phyloP scores from a whole-genome alignment of 2,888 invertebrate species.

The Thelaira solivaga region DNA sequence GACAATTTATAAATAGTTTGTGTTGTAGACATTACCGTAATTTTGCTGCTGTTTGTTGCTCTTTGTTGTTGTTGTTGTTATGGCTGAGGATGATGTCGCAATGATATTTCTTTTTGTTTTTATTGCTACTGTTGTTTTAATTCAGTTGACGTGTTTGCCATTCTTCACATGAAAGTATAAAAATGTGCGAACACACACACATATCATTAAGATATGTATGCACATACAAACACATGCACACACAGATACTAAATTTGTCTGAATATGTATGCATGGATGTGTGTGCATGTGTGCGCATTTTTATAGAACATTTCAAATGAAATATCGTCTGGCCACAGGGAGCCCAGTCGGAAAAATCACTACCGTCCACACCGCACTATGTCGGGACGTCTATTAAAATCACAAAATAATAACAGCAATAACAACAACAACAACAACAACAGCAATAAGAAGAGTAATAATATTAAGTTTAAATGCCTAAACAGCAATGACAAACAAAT shows the following conservation, averaged over 20 bases:
- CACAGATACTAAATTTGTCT: slow-evolving; percentile 4
- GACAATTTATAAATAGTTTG: slow-evolving; percentile 64
- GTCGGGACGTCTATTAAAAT: slow-evolving; percentile 64
- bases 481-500: slow-evolving; percentile 60
- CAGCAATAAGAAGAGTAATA: slow-evolving; percentile 11
- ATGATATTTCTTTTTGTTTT: slow-evolving; percentile 38
- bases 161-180: slow-evolving; percentile 42
- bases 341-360: slow-evolving; percentile 62
- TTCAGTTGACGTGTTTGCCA: slow-evolving; percentile 54
- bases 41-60: slow-evolving; percentile 28
- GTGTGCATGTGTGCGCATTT: slow-evolving; percentile 28
- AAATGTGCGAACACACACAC: slow-evolving; percentile 16
- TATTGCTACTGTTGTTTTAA: slow-evolving; percentile 42
- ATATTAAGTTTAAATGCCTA: slow-evolving; percentile 57
- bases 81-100: slow-evolving; percentile 56
- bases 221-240: neutral
- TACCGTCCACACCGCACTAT: slow-evolving; percentile 66
- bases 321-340: slow-evolving; percentile 65
- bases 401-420: slow-evolving; percentile 1
- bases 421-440: slow-evolving; percentile 15
- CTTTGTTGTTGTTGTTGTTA: slow-evolving; percentile 19
- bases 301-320: slow-evolving; percentile 65
- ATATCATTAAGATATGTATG: neutral
- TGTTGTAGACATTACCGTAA: slow-evolving; percentile 54
- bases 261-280: neutral